Base-by-base conservation (phyloP, 92 coral and sea anemone species). In the Epizoanthus fatuus region DNA sequence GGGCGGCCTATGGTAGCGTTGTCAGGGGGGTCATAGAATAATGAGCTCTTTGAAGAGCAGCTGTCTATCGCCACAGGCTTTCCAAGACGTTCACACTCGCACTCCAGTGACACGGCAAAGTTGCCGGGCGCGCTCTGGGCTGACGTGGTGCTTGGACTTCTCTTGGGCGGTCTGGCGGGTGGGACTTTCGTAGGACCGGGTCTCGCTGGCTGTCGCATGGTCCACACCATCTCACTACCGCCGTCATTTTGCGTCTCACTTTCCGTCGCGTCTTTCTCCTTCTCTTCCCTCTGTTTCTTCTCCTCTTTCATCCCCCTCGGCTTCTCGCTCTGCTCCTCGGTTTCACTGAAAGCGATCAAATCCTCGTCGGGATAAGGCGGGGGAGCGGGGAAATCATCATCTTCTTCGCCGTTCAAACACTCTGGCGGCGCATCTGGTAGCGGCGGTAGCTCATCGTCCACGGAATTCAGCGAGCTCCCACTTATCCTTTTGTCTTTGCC, bases 381-480 rank as follows among this genome's bases (percentile, higher is more conserved):
- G 38, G 98, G 98, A 1, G 88, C 87, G 25, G 98, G 96, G 25
- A 94, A 88, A 5, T 92, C 94, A 29, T 84, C 90, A 25, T 94
- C 93, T 58, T 88, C 89, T 0, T 90, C 93, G 58, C 88, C 85
- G 40, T 63, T 60, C 42, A 77, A 73, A 52, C 80, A 81, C 38
- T 49, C 69, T 10, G 93, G 83, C 2, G 90, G 93, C 22, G 65
- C 69, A 10, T 89, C 89, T 7, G 98, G 94, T 55, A 86, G 90
- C 38, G 98, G 96, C 20, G 98, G 93, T 7, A 84, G 69, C 82
- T 77, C 82, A 2, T 77, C 82, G 5, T 76, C 38, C 13, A 59
- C 68, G n/a, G 57, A 63, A 37, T 37, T 75, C 17, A 66, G 2
- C 15, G 47, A 66, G n/a, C 13, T 37, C 2, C 38, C 70, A 42